phyloP scores from a whole-genome alignment of 2,113 vertebrate genomes.

The Cebidichthys violaceus region DNA sequence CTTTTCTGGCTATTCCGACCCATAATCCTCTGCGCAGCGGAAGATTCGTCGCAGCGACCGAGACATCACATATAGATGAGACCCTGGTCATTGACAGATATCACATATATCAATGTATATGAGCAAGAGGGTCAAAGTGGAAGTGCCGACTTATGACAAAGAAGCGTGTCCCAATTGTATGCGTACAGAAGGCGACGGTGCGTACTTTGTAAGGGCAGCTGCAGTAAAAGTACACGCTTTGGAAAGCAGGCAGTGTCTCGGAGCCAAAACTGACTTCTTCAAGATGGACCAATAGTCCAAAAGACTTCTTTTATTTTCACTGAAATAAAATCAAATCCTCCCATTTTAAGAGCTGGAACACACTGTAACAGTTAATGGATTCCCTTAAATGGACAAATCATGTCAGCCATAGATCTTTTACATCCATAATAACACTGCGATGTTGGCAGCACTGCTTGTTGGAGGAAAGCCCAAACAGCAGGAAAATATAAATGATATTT shows the following conservation, averaged over 20 bases:
- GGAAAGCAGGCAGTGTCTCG: neutral
- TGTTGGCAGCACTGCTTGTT: constrained; percentile 31
- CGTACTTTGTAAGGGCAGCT: neutral
- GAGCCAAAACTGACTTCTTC: neutral
- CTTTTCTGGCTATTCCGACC: too few species aligned
- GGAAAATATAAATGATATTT: constrained; percentile 57
- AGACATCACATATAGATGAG: too few species aligned
- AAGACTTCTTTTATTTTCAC: neutral
- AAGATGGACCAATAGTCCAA: neutral
- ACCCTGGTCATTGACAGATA: too few species aligned
- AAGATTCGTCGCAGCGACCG: too few species aligned
- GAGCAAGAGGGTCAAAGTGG: neutral
- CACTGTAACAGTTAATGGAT: neutral
- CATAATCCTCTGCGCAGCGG: too few species aligned
- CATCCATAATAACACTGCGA: constrained; percentile 2
- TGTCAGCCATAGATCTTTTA: neutral
- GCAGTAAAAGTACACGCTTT: neutral
- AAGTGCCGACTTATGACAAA: too few species aligned
- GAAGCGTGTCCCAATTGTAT: too few species aligned
- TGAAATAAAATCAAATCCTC: neutral
- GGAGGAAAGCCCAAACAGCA: constrained; percentile 46
- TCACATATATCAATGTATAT: too few species aligned
- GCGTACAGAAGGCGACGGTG: too few species aligned
- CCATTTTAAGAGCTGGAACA: constrained; percentile 8
- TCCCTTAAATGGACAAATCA: neutral